phyloP scores from a whole-genome alignment of 2,797 vertebrate genomes.

The Intellagama lesueurii region DNA sequence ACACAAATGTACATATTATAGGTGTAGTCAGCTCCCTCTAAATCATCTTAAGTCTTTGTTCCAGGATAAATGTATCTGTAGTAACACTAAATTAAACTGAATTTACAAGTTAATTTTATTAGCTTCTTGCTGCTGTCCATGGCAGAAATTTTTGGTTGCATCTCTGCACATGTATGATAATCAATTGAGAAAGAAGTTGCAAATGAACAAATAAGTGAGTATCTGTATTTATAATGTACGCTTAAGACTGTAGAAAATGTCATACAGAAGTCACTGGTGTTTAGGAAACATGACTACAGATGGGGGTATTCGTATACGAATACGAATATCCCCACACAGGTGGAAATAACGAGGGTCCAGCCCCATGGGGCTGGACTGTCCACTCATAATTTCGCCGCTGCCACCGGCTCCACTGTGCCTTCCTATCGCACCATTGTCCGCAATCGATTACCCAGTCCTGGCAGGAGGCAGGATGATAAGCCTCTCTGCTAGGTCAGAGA shows the following conservation, averaged over 20 bases:
- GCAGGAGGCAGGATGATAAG: too few species aligned
- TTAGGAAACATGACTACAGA: not conserved
- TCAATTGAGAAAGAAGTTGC: not conserved
- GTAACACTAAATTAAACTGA: not conserved
- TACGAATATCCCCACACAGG: too few species aligned
- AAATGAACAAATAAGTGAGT: not conserved
- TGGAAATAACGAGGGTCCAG: too few species aligned
- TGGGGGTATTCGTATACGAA: too few species aligned
- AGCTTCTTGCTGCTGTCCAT: not conserved
- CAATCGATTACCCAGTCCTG: too few species aligned
- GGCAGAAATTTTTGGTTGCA: not conserved
- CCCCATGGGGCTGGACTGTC: too few species aligned
- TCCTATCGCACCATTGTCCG: too few species aligned
- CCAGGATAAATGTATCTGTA: not conserved
- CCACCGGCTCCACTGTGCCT: too few species aligned
- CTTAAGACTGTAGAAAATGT: not conserved
- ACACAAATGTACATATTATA: not conserved
- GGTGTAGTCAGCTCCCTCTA: not conserved
- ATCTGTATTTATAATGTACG: not conserved
- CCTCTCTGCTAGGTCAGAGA: too few species aligned
- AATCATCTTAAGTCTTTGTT: not conserved
- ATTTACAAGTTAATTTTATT: not conserved
- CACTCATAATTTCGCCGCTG: too few species aligned
- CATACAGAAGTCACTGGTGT: not conserved
- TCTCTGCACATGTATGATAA: not conserved